Conservation (phyloP, 2,888 invertebrate genomes). For the Agrotis segetum region DNA sequence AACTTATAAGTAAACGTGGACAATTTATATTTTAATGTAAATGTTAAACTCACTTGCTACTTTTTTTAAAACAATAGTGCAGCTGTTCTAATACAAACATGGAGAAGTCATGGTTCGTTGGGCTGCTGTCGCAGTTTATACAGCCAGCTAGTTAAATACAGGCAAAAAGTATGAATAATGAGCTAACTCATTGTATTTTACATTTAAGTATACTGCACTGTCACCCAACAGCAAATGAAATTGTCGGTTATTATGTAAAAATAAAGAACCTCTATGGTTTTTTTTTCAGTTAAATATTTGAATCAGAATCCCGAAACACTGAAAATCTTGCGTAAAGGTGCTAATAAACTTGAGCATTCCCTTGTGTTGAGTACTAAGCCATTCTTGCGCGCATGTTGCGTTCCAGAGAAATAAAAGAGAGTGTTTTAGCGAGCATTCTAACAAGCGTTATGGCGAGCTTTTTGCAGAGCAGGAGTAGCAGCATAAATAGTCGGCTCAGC, state of each 20-base stretch:
- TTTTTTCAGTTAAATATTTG: background rate
- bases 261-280: background rate
- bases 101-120: constrained; percentile 58
- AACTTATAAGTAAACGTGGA: background rate
- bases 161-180: constrained; percentile 52
- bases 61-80: constrained; percentile 47
- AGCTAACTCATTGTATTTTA: constrained; percentile 37
- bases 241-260: constrained; percentile 5
- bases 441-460: too few relatives aligned
- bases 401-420: too few relatives aligned
- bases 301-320: too few relatives aligned
- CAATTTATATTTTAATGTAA: background rate
- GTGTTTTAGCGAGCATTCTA: too few relatives aligned
- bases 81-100: constrained; percentile 55
- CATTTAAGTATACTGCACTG: constrained; percentile 13
- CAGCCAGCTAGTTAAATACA: constrained; percentile 44
- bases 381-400: too few relatives aligned
- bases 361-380: too few relatives aligned
- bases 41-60: background rate
- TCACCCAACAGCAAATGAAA: background rate
- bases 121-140: constrained; percentile 29
- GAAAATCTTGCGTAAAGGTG: background rate
- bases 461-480: too few relatives aligned
- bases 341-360: too few relatives aligned
- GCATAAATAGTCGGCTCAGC: too few relatives aligned